Percentiles rank a stretch among this genome's conserved stretches.
phyloP scores from a whole-genome alignment of 2,888 invertebrate genomes.

The Drosophila tripunctata region DNA sequence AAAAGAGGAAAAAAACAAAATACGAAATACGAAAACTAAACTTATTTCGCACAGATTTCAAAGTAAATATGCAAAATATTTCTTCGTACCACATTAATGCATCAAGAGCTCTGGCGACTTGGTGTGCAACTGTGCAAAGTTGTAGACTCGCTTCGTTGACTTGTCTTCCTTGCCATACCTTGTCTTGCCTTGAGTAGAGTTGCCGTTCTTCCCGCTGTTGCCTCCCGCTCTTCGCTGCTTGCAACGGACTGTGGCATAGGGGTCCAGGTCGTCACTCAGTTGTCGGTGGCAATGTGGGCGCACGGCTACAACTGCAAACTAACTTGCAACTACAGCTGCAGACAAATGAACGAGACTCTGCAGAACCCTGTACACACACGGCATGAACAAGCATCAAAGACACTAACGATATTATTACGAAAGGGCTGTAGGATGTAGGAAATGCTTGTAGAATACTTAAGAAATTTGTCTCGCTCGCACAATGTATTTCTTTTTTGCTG shows the following conservation, averaged over 20 bases:
- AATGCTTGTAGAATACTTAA: no score
- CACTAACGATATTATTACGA: no score
- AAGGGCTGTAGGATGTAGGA: no score
- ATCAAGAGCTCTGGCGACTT: constrained; percentile 30
- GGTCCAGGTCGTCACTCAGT: constrained; percentile 50
- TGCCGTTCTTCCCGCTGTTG: neutral
- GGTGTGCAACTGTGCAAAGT: neutral
- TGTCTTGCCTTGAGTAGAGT: no score
- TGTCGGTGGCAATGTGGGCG: constrained; percentile 56
- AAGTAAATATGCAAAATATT: constrained; percentile 79
- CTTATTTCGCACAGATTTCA: constrained; percentile 73
- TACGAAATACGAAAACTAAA: constrained; percentile 27
- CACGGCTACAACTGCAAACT: constrained; percentile 21
- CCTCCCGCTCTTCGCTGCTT: neutral
- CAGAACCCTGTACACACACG: neutral
- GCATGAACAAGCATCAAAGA: no score
- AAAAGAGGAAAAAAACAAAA: neutral
- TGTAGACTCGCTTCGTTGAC: constrained; percentile 44
- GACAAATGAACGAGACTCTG: neutral
- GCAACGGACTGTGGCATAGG: constrained; percentile 15
- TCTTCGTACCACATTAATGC: constrained; percentile 75
- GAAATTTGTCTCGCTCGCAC: no score
- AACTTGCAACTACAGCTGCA: neutral
- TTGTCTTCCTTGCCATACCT: constrained; percentile 5
- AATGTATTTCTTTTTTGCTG: no score